Evolutionary conservation across 2,888 invertebrate genomes (phyloP), one percentile per base, ranked within the genome.

Genomic region (Bimastos eiseni): DNA sequence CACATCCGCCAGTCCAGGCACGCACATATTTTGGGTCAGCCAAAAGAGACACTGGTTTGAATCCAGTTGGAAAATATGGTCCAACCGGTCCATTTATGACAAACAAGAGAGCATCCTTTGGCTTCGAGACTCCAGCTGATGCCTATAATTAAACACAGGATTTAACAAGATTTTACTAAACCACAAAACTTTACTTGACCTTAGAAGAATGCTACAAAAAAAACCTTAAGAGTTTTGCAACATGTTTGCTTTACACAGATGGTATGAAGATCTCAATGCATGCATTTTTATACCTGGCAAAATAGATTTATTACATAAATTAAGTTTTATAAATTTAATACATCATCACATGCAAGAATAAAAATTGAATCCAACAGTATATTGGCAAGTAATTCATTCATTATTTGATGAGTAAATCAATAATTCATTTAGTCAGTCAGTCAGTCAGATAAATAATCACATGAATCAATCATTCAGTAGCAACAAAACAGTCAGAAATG

Each of bases 41-140:
- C 92, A 97, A 96, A 91, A 99, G 96, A 0, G 98, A 97, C 3
- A 99, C 97, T 0, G 98, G 97, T 93, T 96, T 95, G 91, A 96
- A 95, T 37, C 96, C 95, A 0, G 96, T 96, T 93, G 97, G 97
- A 95, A 98, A 99, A 95, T 99, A 99, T 15, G 97, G 96, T 91
- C 98, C 98, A 38, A 98, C 98, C 0, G 99, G 99, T 93, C 98
- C 97, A 92, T 98, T 96, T 92, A 99, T 97, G 44, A 98, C 97
- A 95, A 97, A 99, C 55, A 99, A 96, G 90, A 98, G 96, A 11
- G 98, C 98, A n/a, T 97, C 97, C 92, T 97, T 97, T 0, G 98
- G 97, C 70, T 97, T 96, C 91, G 97, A 97, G 89, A 99, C 98
- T 90, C 99, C 99, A 92, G 99, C 96, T 0, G 98, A 97, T 36